Conservation (phyloP, 2,113 vertebrate species). For the Thalassarche chlororhynchos region DNA sequence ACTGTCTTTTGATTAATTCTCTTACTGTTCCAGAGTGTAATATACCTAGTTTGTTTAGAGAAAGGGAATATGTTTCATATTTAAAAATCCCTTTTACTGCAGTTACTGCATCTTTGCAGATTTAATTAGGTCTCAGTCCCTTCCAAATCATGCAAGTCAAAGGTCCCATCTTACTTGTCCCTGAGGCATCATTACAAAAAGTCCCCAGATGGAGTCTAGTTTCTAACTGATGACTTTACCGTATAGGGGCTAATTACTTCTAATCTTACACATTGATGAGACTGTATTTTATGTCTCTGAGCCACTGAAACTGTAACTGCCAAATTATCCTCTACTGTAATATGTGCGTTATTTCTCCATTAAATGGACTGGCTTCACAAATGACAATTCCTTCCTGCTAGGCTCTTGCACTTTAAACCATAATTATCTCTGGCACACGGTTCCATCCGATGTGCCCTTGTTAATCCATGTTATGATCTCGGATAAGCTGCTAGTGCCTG, state of each 20-base stretch:
- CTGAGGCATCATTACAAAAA: neutral
- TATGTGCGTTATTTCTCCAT: neutral
- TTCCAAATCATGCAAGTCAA: constrained; percentile 16
- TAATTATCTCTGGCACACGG: neutral
- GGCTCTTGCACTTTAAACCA: neutral
- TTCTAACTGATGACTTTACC: constrained; percentile 22
- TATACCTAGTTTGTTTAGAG: constrained; percentile 27
- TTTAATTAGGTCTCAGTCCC: constrained; percentile 44
- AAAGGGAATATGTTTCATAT: neutral
- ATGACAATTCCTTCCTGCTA: neutral
- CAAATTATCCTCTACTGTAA: constrained; percentile 22
- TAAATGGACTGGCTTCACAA: neutral
- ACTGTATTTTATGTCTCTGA: constrained; percentile 22
- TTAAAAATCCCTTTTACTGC: constrained; percentile 20
- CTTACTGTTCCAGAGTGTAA: constrained; percentile 5
- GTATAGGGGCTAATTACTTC: constrained; percentile 29
- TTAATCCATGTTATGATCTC: neutral
- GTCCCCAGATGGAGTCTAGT: constrained; percentile 12
- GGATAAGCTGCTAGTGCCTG: neutral
- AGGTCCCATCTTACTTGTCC: constrained; percentile 17
- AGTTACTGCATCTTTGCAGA: constrained; percentile 12
- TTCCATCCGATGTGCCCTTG: neutral
- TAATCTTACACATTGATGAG: constrained; percentile 52
- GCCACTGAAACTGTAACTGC: neutral
- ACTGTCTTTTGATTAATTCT: constrained; percentile 2